Conservation (phyloP, 2,888 invertebrate species). For the Galeopsomyia nigrocyanea region DNA sequence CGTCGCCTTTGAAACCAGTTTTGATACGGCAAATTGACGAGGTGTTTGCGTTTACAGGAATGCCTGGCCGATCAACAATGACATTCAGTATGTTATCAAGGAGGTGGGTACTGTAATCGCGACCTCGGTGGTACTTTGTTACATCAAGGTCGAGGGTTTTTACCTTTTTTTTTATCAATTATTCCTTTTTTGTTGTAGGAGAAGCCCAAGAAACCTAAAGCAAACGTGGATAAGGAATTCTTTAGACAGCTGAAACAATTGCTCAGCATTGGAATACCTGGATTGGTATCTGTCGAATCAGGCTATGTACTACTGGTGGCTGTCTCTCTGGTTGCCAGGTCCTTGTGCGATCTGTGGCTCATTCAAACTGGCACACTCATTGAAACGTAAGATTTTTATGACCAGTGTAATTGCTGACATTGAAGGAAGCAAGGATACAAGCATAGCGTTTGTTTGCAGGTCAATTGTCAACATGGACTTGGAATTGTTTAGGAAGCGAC, state of each 20-base stretch:
- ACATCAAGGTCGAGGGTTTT: not conserved
- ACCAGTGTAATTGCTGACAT: slow-evolving; percentile 3
- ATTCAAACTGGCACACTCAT: slow-evolving; percentile 94
- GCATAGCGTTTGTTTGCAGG: slow-evolving; percentile 71
- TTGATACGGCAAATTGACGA: not conserved
- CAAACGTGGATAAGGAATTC: slow-evolving; percentile 83
- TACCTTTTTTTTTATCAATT: slow-evolving; percentile 4
- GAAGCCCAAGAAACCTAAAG: slow-evolving; percentile 72
- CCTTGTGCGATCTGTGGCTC: slow-evolving; percentile 97
- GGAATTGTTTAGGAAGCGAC: slow-evolving; percentile 79
- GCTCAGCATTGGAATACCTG: slow-evolving; percentile 77
- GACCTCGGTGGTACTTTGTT: not conserved
- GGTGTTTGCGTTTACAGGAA: slow-evolving; percentile 64
- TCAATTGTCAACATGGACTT: slow-evolving; percentile 92
- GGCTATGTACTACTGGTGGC: slow-evolving; percentile 84
- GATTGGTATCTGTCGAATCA: slow-evolving; percentile 82
- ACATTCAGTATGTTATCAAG: slow-evolving; percentile 84
- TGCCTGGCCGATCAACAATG: slow-evolving; percentile 77
- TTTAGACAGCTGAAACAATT: slow-evolving; percentile 78
- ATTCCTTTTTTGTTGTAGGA: slow-evolving; percentile 59
- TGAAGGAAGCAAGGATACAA: slow-evolving; percentile 1
- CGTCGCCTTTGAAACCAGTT: not conserved
- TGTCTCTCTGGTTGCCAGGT: slow-evolving; percentile 84
- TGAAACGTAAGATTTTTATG: slow-evolving; percentile 81
- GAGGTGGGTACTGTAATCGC: slow-evolving; percentile 69